These are phyloP conservation scores for Acanthopagrus latus DNA, from an alignment of 2,797 vertebrate species.

Conservation along the genomic window DNA sequence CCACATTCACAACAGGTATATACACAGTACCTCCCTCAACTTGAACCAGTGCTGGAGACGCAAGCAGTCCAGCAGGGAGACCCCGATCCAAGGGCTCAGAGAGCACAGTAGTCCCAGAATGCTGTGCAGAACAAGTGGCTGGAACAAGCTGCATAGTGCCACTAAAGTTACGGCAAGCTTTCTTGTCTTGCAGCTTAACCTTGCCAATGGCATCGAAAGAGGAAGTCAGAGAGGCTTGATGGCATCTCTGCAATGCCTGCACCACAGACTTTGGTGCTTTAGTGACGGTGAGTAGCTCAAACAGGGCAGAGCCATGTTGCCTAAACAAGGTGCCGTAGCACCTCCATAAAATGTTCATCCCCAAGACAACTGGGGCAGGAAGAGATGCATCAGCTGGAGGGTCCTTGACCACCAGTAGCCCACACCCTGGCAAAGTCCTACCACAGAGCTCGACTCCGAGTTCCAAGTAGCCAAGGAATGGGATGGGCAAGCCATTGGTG, in stretches of 20 bases:
- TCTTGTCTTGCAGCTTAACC: background rate
- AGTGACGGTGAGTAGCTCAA: background rate
- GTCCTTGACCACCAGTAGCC: no score
- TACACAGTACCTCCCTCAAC: background rate
- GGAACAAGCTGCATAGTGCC: background rate
- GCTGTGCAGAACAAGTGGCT: background rate
- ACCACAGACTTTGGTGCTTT: background rate
- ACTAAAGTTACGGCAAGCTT: background rate
- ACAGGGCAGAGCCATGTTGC: background rate
- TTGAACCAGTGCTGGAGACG: no score
- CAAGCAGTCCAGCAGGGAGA: no score
- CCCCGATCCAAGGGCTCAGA: no score
- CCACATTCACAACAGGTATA: background rate
- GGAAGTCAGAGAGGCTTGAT: background rate
- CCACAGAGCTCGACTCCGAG: no score
- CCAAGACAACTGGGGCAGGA: no score
- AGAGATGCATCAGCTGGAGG: no score
- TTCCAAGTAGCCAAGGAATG: no score
- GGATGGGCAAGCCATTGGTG: no score
- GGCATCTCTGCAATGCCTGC: background rate
- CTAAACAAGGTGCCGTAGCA: background rate
- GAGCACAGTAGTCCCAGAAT: background rate
- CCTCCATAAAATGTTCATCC: no score
- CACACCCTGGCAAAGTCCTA: no score
- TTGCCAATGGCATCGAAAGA: background rate